Base-by-base conservation (phyloP, 2,888 invertebrate species). In the Agrochola lota region DNA sequence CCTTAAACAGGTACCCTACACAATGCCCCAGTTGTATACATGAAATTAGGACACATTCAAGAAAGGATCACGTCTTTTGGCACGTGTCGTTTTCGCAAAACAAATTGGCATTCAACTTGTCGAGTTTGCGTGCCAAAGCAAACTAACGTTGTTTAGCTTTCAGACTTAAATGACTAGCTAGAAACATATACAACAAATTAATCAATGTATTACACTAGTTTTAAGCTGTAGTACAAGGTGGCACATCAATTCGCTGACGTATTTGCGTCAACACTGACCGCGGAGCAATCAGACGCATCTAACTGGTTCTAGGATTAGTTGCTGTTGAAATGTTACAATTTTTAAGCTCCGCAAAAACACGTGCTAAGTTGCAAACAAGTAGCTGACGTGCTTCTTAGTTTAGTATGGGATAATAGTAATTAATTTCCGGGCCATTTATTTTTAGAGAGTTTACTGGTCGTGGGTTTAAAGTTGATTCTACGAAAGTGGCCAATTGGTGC, bases 241-340 rank as follows among this genome's bases (percentile, higher is more conserved):
- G 75, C 78, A 67, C 67, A 79, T 85, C 76, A 79, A 80, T 83
- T 69, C 49, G 26, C 72, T 80, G 89, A 85, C 85, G 75, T 80
- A 76, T 88, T 87, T 83, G 66, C 76, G 85, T 87, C 87, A 88
- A 81, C 82, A 82, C 71, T 75, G 55, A 57, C 62, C 55, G 60
- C 74, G 23, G 59, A 81, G 71, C 73, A 79, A 83, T 82, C 70
- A 82, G 55, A 77, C 60, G 71, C 64, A 81, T 73, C 78, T 23
- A 77, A 86, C 87, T 70, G 78, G 85, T 85, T 87, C 35, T 40
- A 17, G 64, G 83, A 87, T 88, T 88, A 88, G 30, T 59, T 30
- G 46, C 63, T 26, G 74, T 77, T 80, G 78, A 87, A 84, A 81
- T 74, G 57, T 74, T 66, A 78, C 71, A 66, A 78, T 69, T 74